phyloP scores from a whole-genome alignment of 2,888 invertebrate genomes.

The Nymphalis urticae region DNA sequence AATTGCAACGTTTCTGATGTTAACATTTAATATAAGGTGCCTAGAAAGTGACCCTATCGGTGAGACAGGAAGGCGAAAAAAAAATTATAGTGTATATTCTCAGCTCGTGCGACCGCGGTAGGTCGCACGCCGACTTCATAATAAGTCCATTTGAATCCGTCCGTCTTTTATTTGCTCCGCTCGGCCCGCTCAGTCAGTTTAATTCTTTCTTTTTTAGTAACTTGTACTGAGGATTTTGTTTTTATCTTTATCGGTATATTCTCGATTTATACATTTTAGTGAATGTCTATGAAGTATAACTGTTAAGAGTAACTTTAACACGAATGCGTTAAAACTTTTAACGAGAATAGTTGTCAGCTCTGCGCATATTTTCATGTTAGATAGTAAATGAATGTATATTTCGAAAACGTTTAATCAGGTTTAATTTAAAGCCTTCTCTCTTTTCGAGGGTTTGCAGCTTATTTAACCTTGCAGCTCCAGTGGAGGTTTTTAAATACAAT shows the following conservation, averaged over 20 bases:
- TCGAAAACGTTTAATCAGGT: too few species aligned
- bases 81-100: constrained; percentile 27
- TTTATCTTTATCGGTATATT: constrained; percentile 17
- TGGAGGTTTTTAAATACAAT: too few species aligned
- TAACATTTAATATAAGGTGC: neutral
- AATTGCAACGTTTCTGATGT: too few species aligned
- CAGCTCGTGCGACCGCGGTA: constrained; percentile 36
- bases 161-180: constrained; percentile 40
- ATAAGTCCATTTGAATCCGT: constrained; percentile 70
- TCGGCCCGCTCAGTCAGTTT: constrained; percentile 24
- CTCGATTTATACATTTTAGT: constrained; percentile 2
- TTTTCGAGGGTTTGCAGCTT: too few species aligned
- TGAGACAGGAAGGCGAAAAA: constrained; percentile 21
- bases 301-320: neutral
- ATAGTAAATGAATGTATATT: too few species aligned
- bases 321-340: neutral
- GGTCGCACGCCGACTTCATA: constrained; percentile 51
- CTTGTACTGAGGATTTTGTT: constrained; percentile 21
- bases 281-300: neutral
- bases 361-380: too few species aligned
- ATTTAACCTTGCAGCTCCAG: too few species aligned
- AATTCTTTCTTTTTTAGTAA: constrained; percentile 23
- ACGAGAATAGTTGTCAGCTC: neutral
- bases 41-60: constrained; percentile 1
- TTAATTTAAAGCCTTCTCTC: too few species aligned